phyloP scores from a whole-genome alignment of 1,140 invertebrate species.

The Dendroctonus valens region DNA sequence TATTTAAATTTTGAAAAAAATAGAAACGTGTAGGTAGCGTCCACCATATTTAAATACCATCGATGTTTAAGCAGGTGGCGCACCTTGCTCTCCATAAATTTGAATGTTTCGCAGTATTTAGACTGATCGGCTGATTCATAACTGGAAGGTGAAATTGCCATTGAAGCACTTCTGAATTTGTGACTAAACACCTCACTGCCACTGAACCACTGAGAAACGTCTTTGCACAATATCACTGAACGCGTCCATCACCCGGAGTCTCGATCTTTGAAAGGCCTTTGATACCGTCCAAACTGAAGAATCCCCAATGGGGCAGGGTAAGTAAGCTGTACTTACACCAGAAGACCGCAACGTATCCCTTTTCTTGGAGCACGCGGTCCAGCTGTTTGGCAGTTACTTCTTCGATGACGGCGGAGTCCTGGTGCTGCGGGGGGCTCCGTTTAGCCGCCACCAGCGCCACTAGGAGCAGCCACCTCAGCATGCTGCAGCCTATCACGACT shows the following conservation, averaged over 20 bases:
- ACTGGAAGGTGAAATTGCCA: too few species aligned
- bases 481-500: constrained; percentile 47
- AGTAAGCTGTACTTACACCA: constrained; percentile 81
- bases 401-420: constrained; percentile 77
- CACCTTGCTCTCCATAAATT: too few species aligned
- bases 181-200: background rate
- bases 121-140: too few species aligned
- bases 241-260: background rate
- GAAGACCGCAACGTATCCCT: constrained; percentile 91
- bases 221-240: constrained; percentile 1
- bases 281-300: constrained; percentile 9
- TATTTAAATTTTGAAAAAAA: too few species aligned
- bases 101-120: too few species aligned
- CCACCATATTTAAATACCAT: too few species aligned
- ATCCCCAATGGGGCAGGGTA: background rate
- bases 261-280: constrained; percentile 6
- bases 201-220: background rate
- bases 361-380: constrained; percentile 81
- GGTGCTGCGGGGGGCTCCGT: constrained; percentile 51
- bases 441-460: constrained; percentile 52
- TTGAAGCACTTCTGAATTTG: background rate
- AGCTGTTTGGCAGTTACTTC: constrained; percentile 89
- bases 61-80: too few species aligned
- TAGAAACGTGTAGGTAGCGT: too few species aligned
- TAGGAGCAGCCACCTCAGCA: constrained; percentile 57